Evolutionary conservation across 2,888 invertebrate species (phyloP).

Genomic region (Salticus scenicus): DNA sequence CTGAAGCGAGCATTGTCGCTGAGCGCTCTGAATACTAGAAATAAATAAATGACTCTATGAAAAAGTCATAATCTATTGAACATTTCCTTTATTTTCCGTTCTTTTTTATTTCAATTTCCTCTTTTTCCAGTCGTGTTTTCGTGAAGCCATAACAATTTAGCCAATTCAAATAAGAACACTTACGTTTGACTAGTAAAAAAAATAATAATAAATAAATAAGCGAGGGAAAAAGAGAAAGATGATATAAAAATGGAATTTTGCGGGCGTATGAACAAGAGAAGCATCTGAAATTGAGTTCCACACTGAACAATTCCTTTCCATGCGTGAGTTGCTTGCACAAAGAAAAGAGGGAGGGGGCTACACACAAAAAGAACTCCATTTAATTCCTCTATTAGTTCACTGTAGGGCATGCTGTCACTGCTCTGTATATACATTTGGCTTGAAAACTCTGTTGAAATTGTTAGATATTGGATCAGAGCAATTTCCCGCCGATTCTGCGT

Average conservation of each 20-base stretch:
- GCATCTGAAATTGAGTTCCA: slow-evolving; percentile 67
- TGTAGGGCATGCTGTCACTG: slow-evolving; percentile 26
- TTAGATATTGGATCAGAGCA: background rate
- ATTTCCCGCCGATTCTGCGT: slow-evolving; percentile 43
- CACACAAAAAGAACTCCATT: slow-evolving; percentile 62
- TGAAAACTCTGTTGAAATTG: background rate
- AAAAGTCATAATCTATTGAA: slow-evolving; percentile 67
- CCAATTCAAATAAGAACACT: slow-evolving; percentile 67
- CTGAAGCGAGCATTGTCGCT: slow-evolving; percentile 38
- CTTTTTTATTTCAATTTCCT: slow-evolving; percentile 50
- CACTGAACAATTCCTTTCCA: slow-evolving; percentile 57
- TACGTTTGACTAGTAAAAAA: slow-evolving; percentile 42
- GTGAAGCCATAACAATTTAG: slow-evolving; percentile 65
- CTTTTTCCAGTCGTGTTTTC: slow-evolving; percentile 23
- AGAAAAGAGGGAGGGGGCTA: slow-evolving; percentile 34
- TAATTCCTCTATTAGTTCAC: slow-evolving; percentile 64
- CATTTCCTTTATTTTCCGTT: slow-evolving; percentile 40
- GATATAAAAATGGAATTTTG: slow-evolving; percentile 59
- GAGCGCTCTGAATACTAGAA: slow-evolving; percentile 40
- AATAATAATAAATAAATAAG: slow-evolving; percentile 19
- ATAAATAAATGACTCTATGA: slow-evolving; percentile 58
- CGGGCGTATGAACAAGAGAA: slow-evolving; percentile 42
- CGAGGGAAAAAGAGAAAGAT: slow-evolving; percentile 31
- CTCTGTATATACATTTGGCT: slow-evolving; percentile 22
- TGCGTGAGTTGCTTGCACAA: slow-evolving; percentile 66